These are phyloP conservation scores for Clarias gariepinus DNA, from an alignment of 2,113 vertebrate genomes.

Conservation along the genomic window DNA sequence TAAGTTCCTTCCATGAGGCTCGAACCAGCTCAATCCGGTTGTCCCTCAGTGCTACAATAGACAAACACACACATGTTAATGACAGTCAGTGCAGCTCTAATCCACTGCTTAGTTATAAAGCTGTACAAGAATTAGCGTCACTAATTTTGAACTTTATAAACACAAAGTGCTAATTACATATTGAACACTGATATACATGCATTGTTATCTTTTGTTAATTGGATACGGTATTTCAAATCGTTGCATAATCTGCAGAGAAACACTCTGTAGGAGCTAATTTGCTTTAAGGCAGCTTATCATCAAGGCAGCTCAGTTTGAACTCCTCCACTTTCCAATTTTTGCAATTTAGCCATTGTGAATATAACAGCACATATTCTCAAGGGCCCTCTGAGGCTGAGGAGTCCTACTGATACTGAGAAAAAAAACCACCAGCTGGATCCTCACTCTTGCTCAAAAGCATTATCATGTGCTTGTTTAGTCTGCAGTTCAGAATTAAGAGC, in stretches of 20 bases:
- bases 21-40: conserved; percentile 94
- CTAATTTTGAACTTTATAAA: neutral
- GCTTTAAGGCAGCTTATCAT: conserved; percentile 5
- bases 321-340: conserved; percentile 1
- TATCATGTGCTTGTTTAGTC: conserved; percentile 46
- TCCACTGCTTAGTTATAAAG: neutral
- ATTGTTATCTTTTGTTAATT: conserved; percentile 15
- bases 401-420: conserved; percentile 8
- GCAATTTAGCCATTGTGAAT: conserved; percentile 34
- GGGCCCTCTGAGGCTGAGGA: conserved; percentile 20
- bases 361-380: conserved; percentile 16
- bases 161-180: neutral
- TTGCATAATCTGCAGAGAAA: conserved; percentile 16
- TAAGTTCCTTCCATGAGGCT: conserved; percentile 92
- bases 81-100: neutral
- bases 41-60: conserved; percentile 85
- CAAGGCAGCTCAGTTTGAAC: conserved; percentile 14
- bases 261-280: neutral
- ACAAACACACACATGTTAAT: neutral
- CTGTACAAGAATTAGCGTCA: neutral
- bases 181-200: neutral
- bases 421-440: conserved; percentile 51
- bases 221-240: neutral
- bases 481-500: conserved; percentile 53
- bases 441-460: conserved; percentile 57